These are phyloP conservation scores for Rhorus exstirpatorius DNA, from an alignment of 2,888 invertebrate genomes.

Conservation along the genomic window DNA sequence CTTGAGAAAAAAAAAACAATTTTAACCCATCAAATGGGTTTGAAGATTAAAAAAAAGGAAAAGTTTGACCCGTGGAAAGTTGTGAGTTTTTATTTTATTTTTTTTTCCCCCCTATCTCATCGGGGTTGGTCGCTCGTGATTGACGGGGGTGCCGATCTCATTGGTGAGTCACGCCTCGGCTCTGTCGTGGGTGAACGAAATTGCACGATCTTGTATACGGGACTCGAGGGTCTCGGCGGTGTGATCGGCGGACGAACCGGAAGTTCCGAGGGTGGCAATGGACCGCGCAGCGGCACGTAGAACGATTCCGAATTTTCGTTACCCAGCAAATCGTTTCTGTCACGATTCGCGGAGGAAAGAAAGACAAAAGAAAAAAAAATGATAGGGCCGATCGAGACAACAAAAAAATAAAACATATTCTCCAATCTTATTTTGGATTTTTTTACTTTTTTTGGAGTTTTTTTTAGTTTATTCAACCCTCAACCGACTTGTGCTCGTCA, in stretches of 20 bases:
- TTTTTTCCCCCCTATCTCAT: not conserved
- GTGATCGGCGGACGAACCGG: slow-evolving; percentile 74
- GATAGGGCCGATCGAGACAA: not conserved
- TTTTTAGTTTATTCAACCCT: not conserved
- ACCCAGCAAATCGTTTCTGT: slow-evolving; percentile 39
- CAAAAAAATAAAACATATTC: not conserved
- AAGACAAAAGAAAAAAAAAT: slow-evolving; percentile 3
- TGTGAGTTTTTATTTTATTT: not conserved
- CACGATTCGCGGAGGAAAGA: not conserved
- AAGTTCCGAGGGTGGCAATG: slow-evolving; percentile 76
- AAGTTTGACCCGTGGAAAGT: too few species aligned
- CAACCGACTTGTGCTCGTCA: too few species aligned
- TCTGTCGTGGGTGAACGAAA: slow-evolving; percentile 70
- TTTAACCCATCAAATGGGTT: too few species aligned
- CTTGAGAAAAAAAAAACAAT: too few species aligned
- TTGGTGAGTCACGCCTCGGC: slow-evolving; percentile 68
- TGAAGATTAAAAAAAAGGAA: too few species aligned
- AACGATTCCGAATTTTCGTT: slow-evolving; percentile 56
- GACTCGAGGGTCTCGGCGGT: slow-evolving; percentile 64
- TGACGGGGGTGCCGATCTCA: slow-evolving; percentile 66
- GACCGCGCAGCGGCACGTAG: slow-evolving; percentile 74
- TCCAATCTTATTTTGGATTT: not conserved
- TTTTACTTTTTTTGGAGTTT: not conserved
- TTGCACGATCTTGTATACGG: slow-evolving; percentile 71
- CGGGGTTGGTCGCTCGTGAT: slow-evolving; percentile 50